phyloP scores from a whole-genome alignment of 2,888 invertebrate species.

The Diaperis boleti region DNA sequence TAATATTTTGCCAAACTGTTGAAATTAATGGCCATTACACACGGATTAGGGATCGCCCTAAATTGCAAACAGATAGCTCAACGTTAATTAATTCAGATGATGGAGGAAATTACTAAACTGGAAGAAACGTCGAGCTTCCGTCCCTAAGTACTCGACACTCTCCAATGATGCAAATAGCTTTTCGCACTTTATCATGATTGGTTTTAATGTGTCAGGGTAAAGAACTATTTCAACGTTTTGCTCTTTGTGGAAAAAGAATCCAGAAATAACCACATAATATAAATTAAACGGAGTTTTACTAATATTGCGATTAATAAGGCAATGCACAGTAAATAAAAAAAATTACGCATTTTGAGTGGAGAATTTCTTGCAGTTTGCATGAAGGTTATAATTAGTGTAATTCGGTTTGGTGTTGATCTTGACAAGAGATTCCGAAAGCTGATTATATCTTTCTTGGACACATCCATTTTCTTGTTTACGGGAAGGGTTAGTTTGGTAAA shows the following conservation, averaged over 20 bases:
- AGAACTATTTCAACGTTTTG: constrained; percentile 4
- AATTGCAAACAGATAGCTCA: constrained; percentile 25
- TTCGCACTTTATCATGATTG: constrained; percentile 27
- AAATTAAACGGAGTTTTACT: neutral
- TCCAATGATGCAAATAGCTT: constrained; percentile 32
- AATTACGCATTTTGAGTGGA: too few relatives aligned
- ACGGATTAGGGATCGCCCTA: constrained; percentile 10
- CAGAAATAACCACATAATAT: neutral
- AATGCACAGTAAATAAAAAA: too few relatives aligned
- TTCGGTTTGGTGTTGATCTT: constrained; percentile 29
- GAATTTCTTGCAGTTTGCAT: too few relatives aligned
- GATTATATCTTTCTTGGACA: constrained; percentile 31
- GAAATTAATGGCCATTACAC: constrained; percentile 24
- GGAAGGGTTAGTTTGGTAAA: constrained; percentile 20
- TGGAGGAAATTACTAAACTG: constrained; percentile 30
- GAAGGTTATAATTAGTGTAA: constrained; percentile 34
- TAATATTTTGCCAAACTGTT: constrained; percentile 28
- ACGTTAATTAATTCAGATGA: constrained; percentile 34
- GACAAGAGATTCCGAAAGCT: constrained; percentile 14
- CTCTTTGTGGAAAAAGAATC: neutral
- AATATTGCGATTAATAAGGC: too few relatives aligned
- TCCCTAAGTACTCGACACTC: constrained; percentile 13
- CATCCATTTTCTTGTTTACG: constrained; percentile 30
- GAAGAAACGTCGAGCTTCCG: constrained; percentile 29
- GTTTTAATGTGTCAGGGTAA: constrained; percentile 17